A percentile compares a stretch with the other conserved stretches of the same genome.
Evolutionary conservation across 2,888 invertebrate species (phyloP).

Genomic region (Chorisops tibialis): DNA sequence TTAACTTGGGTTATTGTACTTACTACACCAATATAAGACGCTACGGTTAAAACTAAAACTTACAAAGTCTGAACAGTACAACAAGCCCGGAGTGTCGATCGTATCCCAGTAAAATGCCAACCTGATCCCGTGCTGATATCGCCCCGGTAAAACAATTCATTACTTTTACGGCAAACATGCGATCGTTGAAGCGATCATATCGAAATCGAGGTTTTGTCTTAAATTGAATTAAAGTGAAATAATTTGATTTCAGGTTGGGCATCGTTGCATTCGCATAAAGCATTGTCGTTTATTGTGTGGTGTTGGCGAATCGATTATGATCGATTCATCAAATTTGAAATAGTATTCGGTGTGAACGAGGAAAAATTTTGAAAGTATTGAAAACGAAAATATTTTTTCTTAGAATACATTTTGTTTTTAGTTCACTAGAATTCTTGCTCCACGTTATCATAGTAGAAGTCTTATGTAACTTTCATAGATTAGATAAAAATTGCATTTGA

Average conservation of each 20-base stretch:
- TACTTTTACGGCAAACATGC: conserved; percentile 26
- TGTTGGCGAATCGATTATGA: no score
- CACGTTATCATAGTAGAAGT: no score
- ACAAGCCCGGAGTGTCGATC: conserved; percentile 10
- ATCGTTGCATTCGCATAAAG: not conserved
- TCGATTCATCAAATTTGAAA: no score
- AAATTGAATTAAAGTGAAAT: conserved; percentile 21
- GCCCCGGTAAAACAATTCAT: conserved; percentile 28
- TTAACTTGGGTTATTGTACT: conserved; percentile 19
- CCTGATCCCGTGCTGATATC: conserved; percentile 26
- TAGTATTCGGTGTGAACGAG: no score
- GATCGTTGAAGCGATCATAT: conserved; percentile 25
- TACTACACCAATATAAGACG: conserved; percentile 5
- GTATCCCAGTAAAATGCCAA: conserved; percentile 26
- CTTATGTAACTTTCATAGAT: no score
- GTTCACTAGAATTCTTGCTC: no score
- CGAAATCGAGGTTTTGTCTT: conserved; percentile 11
- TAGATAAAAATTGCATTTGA: no score
- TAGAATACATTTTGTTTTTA: no score
- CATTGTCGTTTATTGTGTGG: not conserved
- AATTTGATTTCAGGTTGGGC: conserved; percentile 21
- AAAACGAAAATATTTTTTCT: no score
- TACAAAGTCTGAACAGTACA: not conserved
- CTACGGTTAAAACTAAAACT: no score
- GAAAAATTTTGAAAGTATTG: no score